A percentile compares a stretch with the other conserved stretches of the same genome.
These are phyloP conservation scores for Mastigias papua DNA, from an alignment of 30 jellyfish, hydroid and myxozoan genomes.

Conservation along the genomic window DNA sequence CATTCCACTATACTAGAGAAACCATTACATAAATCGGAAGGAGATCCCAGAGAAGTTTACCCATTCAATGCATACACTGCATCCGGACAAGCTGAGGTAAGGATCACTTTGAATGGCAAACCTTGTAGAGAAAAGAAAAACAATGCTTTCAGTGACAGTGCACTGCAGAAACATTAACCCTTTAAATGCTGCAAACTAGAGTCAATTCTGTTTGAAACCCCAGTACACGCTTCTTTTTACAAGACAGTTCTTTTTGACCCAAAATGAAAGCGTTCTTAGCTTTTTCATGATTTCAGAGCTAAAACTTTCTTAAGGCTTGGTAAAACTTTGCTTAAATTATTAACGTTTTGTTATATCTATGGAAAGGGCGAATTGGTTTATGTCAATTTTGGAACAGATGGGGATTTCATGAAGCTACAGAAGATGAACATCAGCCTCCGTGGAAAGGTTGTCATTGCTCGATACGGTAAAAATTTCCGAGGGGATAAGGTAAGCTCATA, in stretches of 20 bases:
- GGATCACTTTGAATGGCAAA: no score
- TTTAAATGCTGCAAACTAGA: no score
- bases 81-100: conserved; percentile 85
- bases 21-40: conserved; percentile 75
- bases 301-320: not conserved
- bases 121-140: no score
- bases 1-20: conserved; percentile 64
- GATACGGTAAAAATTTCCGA: conserved; percentile 86
- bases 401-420: conserved; percentile 62
- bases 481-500: conserved; percentile 73
- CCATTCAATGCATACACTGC: conserved; percentile 86
- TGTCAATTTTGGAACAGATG: conserved; percentile 49
- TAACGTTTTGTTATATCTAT: no score
- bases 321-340: not conserved
- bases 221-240: no score
- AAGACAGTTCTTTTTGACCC: no score
- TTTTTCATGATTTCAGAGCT: not conserved
- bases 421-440: conserved; percentile 45
- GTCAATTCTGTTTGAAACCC: no score
- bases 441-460: conserved; percentile 84
- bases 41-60: conserved; percentile 79
- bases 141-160: no score
- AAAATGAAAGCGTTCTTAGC: not conserved
- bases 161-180: no score
- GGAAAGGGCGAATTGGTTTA: conserved; percentile 59